Percentiles rank a stretch among this genome's conserved stretches.
Evolutionary conservation across 2,113 vertebrate species (phyloP).

Genomic region (Microtus oregoni): DNA sequence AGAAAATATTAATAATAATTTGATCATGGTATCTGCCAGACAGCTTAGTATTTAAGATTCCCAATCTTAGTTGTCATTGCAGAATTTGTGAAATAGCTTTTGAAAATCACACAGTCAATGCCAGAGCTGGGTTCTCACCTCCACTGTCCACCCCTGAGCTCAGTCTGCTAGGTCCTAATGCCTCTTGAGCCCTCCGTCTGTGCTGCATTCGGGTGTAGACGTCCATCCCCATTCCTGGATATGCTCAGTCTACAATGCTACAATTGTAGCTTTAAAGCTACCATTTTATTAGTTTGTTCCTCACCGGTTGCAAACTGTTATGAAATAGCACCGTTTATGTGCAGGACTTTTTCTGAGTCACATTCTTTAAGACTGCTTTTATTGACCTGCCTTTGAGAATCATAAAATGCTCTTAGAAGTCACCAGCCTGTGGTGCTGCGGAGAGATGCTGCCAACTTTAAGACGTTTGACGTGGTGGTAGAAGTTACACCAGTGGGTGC

Average conservation of each 20-base stretch:
- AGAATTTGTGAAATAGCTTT: not conserved
- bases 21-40: not conserved
- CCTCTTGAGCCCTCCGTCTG: not conserved
- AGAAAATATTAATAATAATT: not conserved
- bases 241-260: not conserved
- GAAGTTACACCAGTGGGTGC: no score
- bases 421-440: not conserved
- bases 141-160: not conserved
- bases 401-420: not conserved
- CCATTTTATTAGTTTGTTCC: not conserved
- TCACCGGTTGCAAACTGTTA: not conserved
- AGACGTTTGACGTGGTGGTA: not conserved
- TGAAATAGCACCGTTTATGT: not conserved
- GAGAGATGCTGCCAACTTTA: not conserved
- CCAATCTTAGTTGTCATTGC: not conserved
- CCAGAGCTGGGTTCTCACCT: not conserved
- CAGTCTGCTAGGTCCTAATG: not conserved
- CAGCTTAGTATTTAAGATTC: not conserved
- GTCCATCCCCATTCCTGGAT: not conserved
- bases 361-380: not conserved
- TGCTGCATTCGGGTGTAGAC: not conserved
- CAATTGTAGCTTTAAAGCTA: not conserved
- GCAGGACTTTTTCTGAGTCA: not conserved
- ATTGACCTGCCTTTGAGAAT: not conserved
- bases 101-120: not conserved